Base-by-base conservation (phyloP, 2,888 invertebrate species). In the Lymantria monacha region DNA sequence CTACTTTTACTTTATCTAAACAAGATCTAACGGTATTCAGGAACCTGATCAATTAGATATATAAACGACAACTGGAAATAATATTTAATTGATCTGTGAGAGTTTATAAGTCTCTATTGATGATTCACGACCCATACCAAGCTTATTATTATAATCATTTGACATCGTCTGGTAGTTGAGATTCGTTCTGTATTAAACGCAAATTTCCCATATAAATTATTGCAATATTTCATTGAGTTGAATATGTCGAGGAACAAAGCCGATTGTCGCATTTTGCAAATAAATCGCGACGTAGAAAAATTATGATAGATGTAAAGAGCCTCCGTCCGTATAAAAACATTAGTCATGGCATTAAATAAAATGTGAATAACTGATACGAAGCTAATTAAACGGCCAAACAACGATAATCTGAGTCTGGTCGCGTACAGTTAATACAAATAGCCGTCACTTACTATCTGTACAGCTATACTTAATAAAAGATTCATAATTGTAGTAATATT, bases 201-300 rank as follows among this genome's bases (percentile, higher is more conserved):
- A 64, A 75, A 57, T 65, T 71, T 65, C 5, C 70, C 61, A 68
- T 76, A 70, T 70, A 72, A 82, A 83, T 80, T 74, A 79, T 78
- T 75, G 72, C 76, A 84, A 82, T 81, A 83, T 80, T 72, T 78
- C 71, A 74, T 71, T 61, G 63, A 60, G 65, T 69, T 74, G 74
- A 74, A 74, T 75, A 69, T 76, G 62, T 60, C 58, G 63, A 69
- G 59, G 63, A 76, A 84, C 83, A 88, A 87, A 87, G 84, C 72
- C 70, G 84, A 80, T 83, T 85, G 85, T 85, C 80, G 84, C 81
- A 66, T 79, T 80, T 79, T 71, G 87, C 88, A 74, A 81, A 88
- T 83, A 82, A 85, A 83, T 82, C 79, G 87, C 85, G 88, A 90
- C 90, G 85, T 88, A 87, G 88, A 90, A 90, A 87, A 91, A 91